Evolutionary conservation across 2,113 vertebrate genomes (phyloP).

Genomic region (Alouatta palliata): DNA sequence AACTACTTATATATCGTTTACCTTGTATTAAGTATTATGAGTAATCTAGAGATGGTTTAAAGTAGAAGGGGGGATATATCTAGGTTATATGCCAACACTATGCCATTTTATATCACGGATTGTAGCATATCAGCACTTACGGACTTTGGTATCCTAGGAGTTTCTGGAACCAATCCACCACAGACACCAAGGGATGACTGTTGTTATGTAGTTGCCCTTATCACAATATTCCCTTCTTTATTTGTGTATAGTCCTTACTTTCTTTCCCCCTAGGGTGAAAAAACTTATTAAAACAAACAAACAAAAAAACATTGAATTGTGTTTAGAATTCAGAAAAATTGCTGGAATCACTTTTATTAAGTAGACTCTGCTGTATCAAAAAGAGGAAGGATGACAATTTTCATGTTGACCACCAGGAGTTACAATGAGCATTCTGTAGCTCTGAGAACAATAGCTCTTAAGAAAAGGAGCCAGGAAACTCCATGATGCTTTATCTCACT

Average conservation of each 20-base stretch:
- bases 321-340: slow-evolving; percentile 18
- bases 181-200: background rate
- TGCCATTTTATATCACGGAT: background rate
- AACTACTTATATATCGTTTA: background rate
- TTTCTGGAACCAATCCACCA: background rate
- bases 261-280: background rate
- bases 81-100: background rate
- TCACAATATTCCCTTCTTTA: background rate
- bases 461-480: slow-evolving; percentile 49
- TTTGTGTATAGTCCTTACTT: background rate
- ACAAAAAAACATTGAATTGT: background rate
- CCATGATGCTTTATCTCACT: slow-evolving; percentile 19
- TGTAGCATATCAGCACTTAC: background rate
- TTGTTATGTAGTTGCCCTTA: background rate
- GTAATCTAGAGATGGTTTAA: background rate
- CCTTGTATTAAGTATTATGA: background rate
- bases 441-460: slow-evolving; percentile 45
- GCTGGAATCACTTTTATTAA: background rate
- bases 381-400: background rate
- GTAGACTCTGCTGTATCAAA: background rate
- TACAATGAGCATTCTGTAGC: slow-evolving; percentile 41
- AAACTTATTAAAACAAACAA: background rate
- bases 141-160: background rate
- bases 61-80: background rate
- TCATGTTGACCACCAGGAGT: slow-evolving; percentile 40